Evolutionary conservation across 2,888 invertebrate species (phyloP), one percentile per base, ranked within the genome.

Genomic region (Ecdyonurus torrentis): DNA sequence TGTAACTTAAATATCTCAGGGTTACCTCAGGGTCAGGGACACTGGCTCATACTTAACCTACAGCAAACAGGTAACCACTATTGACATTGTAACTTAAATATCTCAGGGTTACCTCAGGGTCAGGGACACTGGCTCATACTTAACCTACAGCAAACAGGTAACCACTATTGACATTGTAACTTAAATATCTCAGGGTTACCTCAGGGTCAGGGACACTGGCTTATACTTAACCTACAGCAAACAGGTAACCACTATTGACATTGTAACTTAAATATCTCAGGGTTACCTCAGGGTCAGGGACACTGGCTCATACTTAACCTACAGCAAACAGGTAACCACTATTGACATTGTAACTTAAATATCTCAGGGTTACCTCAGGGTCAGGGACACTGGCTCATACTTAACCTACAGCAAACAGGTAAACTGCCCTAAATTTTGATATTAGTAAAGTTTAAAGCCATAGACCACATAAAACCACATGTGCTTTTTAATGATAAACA

Each of bases 241-340:
- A 87, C 85, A 66, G 87, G 87, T 80, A 74, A 79, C 67, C 64
- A 60, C n/a, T n/a, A n/a, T n/a, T n/a, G n/a, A n/a, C n/a, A n/a
- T n/a, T n/a, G n/a, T n/a, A 74, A 73, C 15, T 72, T 84, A 1
- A 74, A 77, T 10, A 63, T 68, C 22, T 66, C 65, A 10, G 74
- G 82, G 62, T 76, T 82, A 52, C 76, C 79, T 0, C 74, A 81
- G 2, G 74, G 75, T 2, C 71, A 75, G 0, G 74, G 79, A 20
- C 81, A 87, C 20, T 89, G 88, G 87, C 73, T 86, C n/a, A 78
- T 89, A 61, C 82, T 84, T 53, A 89, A 89, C 71, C 74, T 87
- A 23, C 83, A 87, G 69, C 83, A 87, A 72, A 87, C 85, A 66
- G 87, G 87, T 80, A 74, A 79, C 67, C 64, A 60, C n/a, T n/a